phyloP scores from a whole-genome alignment of 2,113 vertebrate genomes.

The Tachycineta bicolor region DNA sequence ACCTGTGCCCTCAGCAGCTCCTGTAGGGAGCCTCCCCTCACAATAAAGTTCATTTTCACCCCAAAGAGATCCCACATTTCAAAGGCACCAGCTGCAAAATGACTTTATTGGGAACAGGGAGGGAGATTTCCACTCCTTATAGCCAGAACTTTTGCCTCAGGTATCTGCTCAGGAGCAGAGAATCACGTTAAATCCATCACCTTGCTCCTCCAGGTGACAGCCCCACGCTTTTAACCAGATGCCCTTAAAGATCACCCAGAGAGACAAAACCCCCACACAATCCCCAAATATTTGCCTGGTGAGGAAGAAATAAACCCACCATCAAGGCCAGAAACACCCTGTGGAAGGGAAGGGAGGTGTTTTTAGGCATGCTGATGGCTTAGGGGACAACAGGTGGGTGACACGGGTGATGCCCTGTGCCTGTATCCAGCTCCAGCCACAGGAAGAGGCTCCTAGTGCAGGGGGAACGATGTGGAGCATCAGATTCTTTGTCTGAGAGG shows the following conservation, averaged over 20 bases:
- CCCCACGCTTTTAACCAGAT: background rate
- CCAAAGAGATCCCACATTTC: background rate
- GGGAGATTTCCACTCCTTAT: accelerated
- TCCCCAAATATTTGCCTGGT: background rate
- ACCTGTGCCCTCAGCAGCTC: background rate
- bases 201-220: background rate
- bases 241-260: background rate
- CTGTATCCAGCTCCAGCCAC: accelerated
- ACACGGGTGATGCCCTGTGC: background rate
- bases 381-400: accelerated
- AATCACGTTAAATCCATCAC: accelerated
- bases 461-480: background rate
- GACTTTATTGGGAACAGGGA: background rate
- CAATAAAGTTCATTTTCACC: background rate
- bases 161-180: background rate
- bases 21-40: background rate
- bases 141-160: background rate
- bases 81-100: background rate
- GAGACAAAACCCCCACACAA: background rate
- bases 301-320: background rate
- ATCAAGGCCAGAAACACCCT: accelerated
- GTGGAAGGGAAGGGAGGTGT: background rate
- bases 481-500: accelerated
- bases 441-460: background rate
- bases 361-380: background rate